Conservation (phyloP, 2,888 invertebrate species). For the Carabus problematicus region DNA sequence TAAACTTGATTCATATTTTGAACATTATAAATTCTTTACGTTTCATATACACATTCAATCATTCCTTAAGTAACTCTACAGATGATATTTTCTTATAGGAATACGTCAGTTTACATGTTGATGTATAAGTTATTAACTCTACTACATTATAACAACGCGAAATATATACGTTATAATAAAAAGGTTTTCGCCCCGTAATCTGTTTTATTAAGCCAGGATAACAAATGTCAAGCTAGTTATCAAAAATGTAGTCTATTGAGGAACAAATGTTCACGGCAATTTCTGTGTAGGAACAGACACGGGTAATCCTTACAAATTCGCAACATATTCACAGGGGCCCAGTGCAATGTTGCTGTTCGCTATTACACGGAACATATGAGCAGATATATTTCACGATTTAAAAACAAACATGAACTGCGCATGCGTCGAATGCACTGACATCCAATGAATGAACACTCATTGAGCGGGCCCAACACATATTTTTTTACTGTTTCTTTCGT, state of each 20-base stretch:
- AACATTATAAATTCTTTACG: too few species aligned
- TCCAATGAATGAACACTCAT: constrained; percentile 20
- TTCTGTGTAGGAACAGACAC: constrained; percentile 9
- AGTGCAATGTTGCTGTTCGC: not conserved
- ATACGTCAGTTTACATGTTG: too few species aligned
- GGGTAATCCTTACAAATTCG: constrained; percentile 36
- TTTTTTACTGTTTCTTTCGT: constrained; percentile 9
- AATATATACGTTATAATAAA: not conserved
- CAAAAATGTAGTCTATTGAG: constrained; percentile 1
- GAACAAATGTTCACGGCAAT: not conserved
- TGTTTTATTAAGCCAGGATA: not conserved
- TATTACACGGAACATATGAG: constrained; percentile 21
- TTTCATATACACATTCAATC: too few species aligned
- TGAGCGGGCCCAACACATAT: constrained; percentile 23
- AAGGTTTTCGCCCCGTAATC: not conserved
- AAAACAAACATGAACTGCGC: constrained; percentile 1
- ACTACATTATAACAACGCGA: too few species aligned
- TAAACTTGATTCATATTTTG: too few species aligned
- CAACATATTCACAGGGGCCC: constrained; percentile 14
- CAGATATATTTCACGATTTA: constrained; percentile 35
- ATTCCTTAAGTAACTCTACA: too few species aligned
- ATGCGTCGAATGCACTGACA: constrained; percentile 11
- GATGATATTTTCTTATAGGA: too few species aligned
- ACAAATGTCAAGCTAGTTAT: not conserved
- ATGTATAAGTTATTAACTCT: too few species aligned